Evolutionary conservation across 2,797 vertebrate species (phyloP).

Genomic region (Propithecus deckenii): DNA sequence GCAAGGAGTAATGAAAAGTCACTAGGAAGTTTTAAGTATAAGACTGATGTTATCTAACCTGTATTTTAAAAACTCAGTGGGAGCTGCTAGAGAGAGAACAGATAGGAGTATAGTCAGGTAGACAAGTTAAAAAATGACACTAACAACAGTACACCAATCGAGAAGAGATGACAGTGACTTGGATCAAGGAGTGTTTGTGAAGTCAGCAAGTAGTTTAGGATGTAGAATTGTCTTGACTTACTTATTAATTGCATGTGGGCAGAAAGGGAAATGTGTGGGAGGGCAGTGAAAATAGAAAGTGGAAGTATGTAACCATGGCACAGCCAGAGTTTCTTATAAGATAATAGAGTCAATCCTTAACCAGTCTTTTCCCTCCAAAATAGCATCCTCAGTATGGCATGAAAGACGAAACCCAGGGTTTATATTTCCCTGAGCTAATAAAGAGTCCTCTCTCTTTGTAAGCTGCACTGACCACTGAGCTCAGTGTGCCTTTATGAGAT

Average conservation of each 20-base stretch:
- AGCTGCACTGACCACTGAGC: background rate
- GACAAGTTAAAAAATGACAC: background rate
- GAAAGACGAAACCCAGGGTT: background rate
- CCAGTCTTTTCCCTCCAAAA: background rate
- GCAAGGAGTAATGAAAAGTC: background rate
- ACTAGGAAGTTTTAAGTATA: background rate
- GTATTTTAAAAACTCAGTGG: background rate
- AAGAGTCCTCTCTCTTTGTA: background rate
- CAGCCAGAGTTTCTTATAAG: background rate
- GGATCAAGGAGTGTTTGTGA: background rate
- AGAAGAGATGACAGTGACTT: background rate
- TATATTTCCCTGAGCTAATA: background rate
- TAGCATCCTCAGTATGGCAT: background rate
- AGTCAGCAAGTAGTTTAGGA: background rate
- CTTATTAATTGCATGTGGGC: constrained; percentile 16
- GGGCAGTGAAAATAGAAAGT: constrained; percentile 23
- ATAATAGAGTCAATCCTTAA: background rate
- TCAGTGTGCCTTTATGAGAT: background rate
- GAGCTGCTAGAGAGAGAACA: background rate
- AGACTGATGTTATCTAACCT: background rate
- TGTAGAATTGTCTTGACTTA: constrained; percentile 20
- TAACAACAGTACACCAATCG: background rate
- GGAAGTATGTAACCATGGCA: background rate
- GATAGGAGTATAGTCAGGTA: background rate
- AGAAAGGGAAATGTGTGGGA: background rate